Percentiles rank a stretch among this genome's conserved stretches.
phyloP scores from a whole-genome alignment of 1,140 invertebrate genomes.

The Planococcus citri region DNA sequence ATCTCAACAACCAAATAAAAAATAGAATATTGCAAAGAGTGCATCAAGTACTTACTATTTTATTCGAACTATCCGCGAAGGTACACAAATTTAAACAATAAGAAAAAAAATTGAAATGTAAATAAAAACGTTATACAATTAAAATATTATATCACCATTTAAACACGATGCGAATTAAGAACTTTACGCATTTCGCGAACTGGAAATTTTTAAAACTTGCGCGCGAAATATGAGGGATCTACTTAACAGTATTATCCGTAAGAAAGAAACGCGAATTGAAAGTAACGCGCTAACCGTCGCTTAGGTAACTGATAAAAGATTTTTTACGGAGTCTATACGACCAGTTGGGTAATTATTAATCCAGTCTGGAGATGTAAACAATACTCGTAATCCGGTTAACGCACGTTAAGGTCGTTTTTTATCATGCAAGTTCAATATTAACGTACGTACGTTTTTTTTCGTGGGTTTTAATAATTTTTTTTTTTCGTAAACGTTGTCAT shows the following conservation, averaged over 20 bases:
- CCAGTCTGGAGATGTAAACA: slow-evolving; percentile 6
- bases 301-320: not conserved
- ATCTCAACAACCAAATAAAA: too few relatives aligned
- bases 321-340: not conserved
- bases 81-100: too few relatives aligned
- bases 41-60: too few relatives aligned
- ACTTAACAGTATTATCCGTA: not conserved
- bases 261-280: not conserved
- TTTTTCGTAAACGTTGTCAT: too few relatives aligned
- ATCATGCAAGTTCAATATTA: not conserved
- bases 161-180: not conserved
- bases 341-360: slow-evolving; percentile 1
- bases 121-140: too few relatives aligned
- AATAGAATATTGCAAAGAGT: too few relatives aligned
- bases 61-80: too few relatives aligned
- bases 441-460: not conserved
- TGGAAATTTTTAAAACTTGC: not conserved
- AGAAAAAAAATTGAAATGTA: not conserved
- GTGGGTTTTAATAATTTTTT: too few relatives aligned
- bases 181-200: not conserved
- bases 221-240: not conserved
- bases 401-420: not conserved
- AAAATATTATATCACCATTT: not conserved
- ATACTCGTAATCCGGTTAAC: not conserved
- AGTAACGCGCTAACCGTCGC: not conserved